Conservation (phyloP, 2,113 vertebrate genomes). For the Eira barbara region DNA sequence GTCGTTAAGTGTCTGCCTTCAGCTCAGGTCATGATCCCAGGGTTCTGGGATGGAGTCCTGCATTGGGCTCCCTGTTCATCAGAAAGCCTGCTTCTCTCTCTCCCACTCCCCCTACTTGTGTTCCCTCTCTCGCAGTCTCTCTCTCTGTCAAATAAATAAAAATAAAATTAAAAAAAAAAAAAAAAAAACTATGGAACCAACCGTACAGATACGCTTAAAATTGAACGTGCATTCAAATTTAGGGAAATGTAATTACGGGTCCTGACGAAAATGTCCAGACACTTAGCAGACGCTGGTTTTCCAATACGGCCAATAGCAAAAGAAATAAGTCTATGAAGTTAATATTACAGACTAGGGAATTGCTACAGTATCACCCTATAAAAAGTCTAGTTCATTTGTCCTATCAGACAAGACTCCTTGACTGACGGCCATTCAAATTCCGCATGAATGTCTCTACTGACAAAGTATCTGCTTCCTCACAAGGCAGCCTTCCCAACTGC, state of each 20-base stretch:
- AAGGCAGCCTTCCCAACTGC: neutral
- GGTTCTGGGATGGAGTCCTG: too few relatives aligned
- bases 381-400: neutral
- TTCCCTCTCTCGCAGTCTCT: too few relatives aligned
- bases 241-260: neutral
- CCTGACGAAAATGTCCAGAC: neutral
- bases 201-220: neutral
- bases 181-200: conserved; percentile 23
- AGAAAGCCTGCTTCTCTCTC: too few relatives aligned
- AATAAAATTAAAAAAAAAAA: neutral
- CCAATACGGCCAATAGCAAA: neutral
- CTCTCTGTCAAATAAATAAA: too few relatives aligned
- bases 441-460: neutral
- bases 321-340: neutral
- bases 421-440: neutral
- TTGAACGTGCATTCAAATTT: neutral
- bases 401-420: neutral
- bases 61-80: too few relatives aligned
- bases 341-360: neutral
- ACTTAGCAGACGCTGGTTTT: neutral
- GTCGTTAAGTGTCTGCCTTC: too few relatives aligned
- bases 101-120: too few relatives aligned
- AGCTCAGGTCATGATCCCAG: too few relatives aligned
- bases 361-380: neutral
- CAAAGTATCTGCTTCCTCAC: neutral